A percentile compares a stretch with the other conserved stretches of the same genome.
phyloP scores from a whole-genome alignment of 1,140 invertebrate genomes.

The Drosophila funebris region DNA sequence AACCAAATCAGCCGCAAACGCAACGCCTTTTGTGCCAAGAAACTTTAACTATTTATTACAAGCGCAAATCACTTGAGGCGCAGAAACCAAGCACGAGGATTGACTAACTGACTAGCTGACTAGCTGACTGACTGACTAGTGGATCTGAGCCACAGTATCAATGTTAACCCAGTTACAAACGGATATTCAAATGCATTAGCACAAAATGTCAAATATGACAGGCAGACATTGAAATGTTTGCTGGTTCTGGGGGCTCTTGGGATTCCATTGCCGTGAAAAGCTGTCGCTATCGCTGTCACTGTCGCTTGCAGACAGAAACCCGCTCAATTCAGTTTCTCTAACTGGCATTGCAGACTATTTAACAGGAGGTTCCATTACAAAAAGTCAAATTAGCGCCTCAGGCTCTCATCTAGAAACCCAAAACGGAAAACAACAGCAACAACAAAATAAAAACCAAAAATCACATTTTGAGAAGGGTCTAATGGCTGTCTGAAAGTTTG shows the following conservation, averaged over 20 bases:
- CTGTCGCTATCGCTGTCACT: too few species aligned
- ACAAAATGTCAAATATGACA: constrained; percentile 75
- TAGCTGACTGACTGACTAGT: neutral
- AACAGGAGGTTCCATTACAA: constrained; percentile 31
- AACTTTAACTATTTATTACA: constrained; percentile 79
- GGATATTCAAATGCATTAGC: constrained; percentile 77
- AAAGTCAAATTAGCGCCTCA: constrained; percentile 74
- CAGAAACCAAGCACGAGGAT: neutral
- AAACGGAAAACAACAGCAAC: neutral
- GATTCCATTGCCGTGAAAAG: constrained; percentile 33
- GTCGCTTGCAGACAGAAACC: constrained; percentile 47
- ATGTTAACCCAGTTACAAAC: constrained; percentile 42
- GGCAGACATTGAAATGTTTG: constrained; percentile 44
- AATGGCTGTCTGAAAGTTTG: constrained; percentile 77
- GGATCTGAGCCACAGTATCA: constrained; percentile 10
- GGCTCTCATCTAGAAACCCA: constrained; percentile 22
- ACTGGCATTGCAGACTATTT: too few species aligned
- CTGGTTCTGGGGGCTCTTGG: constrained; percentile 8
- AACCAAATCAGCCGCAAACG: constrained; percentile 57
- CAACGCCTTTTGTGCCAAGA: constrained; percentile 70
- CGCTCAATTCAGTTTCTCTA: constrained; percentile 7
- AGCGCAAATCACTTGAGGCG: constrained; percentile 52
- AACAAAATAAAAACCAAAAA: constrained; percentile 2
- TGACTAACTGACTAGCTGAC: constrained; percentile 14
- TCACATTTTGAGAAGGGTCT: constrained; percentile 68